Evolutionary conservation across 2,113 vertebrate species (phyloP).

Genomic region (Channa maculata): DNA sequence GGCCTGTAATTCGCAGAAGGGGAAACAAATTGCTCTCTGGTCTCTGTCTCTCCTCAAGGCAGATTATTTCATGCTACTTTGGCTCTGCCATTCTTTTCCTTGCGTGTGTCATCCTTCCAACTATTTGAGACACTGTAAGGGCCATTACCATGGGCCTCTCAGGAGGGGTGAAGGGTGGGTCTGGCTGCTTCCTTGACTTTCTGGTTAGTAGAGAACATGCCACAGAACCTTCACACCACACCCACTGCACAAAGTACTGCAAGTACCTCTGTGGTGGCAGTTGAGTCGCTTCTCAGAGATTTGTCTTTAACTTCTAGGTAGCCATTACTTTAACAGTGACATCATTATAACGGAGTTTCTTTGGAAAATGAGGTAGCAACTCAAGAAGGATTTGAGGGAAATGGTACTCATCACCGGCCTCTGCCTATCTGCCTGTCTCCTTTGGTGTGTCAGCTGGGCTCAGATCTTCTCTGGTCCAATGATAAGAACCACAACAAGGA

Average conservation of each 20-base stretch:
- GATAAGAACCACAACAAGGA: slow-evolving; percentile 65
- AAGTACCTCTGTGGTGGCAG: slow-evolving; percentile 3
- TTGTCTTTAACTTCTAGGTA: slow-evolving; percentile 17
- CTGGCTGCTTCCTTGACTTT: slow-evolving; percentile 29
- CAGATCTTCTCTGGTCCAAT: slow-evolving; percentile 34
- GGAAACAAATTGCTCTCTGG: slow-evolving; percentile 77
- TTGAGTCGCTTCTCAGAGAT: slow-evolving; percentile 44
- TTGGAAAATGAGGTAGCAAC: background rate
- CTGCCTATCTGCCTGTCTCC: slow-evolving; percentile 21
- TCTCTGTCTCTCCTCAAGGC: slow-evolving; percentile 68
- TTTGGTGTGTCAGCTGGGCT: slow-evolving; percentile 5
- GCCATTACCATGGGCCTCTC: slow-evolving; percentile 60
- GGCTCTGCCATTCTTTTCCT: slow-evolving; percentile 59
- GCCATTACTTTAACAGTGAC: slow-evolving; percentile 32
- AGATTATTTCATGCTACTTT: slow-evolving; percentile 71
- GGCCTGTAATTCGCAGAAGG: slow-evolving; percentile 69
- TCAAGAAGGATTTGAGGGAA: background rate
- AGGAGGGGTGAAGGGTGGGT: slow-evolving; percentile 52
- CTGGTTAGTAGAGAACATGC: slow-evolving; percentile 49
- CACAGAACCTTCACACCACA: slow-evolving; percentile 39
- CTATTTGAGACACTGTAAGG: slow-evolving; percentile 70
- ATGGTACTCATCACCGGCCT: background rate
- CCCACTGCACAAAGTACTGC: slow-evolving; percentile 2
- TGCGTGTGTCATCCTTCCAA: slow-evolving; percentile 68
- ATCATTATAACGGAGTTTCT: background rate